Percentiles rank a stretch among this genome's conserved stretches.
Conservation (phyloP, 2,888 invertebrate genomes). For the Eupithecia dodoneata region DNA sequence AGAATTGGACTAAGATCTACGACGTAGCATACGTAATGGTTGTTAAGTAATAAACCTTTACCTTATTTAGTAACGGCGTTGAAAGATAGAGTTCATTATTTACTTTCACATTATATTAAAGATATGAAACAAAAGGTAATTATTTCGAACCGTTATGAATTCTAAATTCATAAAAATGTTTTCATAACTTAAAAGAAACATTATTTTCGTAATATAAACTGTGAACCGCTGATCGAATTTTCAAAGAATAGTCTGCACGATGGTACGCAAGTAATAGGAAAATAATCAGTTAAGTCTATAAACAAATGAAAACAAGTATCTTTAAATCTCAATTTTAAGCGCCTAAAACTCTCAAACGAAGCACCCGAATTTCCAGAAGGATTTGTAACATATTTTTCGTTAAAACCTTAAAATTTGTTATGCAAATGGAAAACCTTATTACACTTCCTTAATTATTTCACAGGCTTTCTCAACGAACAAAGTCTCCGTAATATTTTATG, state of each 20-base stretch:
- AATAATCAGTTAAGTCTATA: constrained; percentile 32
- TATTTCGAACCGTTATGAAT: not conserved
- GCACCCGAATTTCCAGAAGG: constrained; percentile 66
- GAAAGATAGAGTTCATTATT: not conserved
- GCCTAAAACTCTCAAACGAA: constrained; percentile 45
- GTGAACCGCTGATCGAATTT: not conserved
- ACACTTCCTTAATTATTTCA: constrained; percentile 78
- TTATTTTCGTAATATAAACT: not conserved
- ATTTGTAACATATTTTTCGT: constrained; percentile 67
- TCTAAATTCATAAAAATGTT: not conserved
- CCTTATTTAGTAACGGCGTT: not conserved
- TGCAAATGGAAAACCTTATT: constrained; percentile 77
- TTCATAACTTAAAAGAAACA: not conserved
- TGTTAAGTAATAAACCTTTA: not conserved
- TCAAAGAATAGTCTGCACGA: not conserved
- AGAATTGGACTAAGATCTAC: constrained; percentile 15
- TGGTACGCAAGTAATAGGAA: not conserved
- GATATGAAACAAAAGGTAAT: not conserved
- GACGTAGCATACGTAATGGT: not conserved
- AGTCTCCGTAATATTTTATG: constrained; percentile 73
- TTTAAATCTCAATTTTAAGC: constrained; percentile 38
- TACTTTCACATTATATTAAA: not conserved
- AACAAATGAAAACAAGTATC: constrained; percentile 22
- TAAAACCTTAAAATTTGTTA: constrained; percentile 69
- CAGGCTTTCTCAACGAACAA: constrained; percentile 66